These are phyloP conservation scores for Dolichoris vasculosae DNA, from an alignment of 1,140 invertebrate genomes.

Conservation along the genomic window DNA sequence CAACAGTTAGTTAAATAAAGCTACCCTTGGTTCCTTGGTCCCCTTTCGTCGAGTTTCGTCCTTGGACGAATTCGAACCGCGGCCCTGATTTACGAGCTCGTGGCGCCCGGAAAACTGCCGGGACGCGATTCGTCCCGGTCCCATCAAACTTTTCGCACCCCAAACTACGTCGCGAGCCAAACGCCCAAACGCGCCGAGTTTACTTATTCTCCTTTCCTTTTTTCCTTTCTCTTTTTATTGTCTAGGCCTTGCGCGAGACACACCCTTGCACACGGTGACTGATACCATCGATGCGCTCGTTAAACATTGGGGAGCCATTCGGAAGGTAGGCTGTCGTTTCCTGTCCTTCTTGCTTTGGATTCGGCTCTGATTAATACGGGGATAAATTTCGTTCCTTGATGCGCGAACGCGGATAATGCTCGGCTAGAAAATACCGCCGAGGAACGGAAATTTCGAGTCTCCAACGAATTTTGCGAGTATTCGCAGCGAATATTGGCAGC, in stretches of 20 bases:
- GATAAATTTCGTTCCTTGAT: not conserved
- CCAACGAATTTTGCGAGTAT: no score
- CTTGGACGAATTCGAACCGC: not conserved
- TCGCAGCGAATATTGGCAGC: no score
- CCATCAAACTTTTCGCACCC: slow-evolving; percentile 31
- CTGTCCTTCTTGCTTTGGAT: not conserved
- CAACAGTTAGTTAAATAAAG: no score
- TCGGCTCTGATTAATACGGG: not conserved
- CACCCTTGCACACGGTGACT: not conserved
- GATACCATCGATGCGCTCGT: slow-evolving; percentile 14
- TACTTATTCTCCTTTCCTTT: not conserved
- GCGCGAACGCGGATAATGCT: no score
- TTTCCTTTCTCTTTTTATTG: not conserved
- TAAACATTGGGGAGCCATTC: not conserved
- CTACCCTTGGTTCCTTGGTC: not conserved
- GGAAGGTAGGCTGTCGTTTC: not conserved
- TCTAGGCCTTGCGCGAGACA: not conserved
- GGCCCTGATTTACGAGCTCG: not conserved
- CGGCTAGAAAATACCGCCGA: no score
- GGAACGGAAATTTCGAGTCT: no score
- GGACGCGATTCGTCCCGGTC: not conserved
- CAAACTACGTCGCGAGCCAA: no score
- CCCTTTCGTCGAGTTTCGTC: not conserved
- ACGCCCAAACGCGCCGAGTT: not conserved
- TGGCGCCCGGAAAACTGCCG: not conserved